Evolutionary conservation across 1,140 invertebrate species (phyloP).

Genomic region (Panagrolaimus sp.): DNA sequence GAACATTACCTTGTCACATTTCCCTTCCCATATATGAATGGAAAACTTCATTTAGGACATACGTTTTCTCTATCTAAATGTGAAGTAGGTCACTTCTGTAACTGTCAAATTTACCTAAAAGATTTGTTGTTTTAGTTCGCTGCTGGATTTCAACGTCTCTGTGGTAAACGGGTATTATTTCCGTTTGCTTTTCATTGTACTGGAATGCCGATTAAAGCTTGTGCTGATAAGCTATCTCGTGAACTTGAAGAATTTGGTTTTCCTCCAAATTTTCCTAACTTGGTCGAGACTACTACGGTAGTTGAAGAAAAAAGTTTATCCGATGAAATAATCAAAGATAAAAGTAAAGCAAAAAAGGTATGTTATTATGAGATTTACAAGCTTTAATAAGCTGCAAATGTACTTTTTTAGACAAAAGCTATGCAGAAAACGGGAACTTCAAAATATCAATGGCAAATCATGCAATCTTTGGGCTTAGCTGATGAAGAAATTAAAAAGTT

Average conservation of each 20-base stretch:
- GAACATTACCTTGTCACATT: constrained; percentile 85
- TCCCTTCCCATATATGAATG: constrained; percentile 99
- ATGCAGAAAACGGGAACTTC: constrained; percentile 78
- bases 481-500: constrained; percentile 89
- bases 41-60: constrained; percentile 89
- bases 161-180: constrained; percentile 85
- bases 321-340: constrained; percentile 74
- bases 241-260: constrained; percentile 87
- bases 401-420: constrained; percentile 68
- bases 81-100: constrained; percentile 65
- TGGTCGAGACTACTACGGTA: constrained; percentile 52
- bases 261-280: constrained; percentile 81
- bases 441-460: constrained; percentile 99
- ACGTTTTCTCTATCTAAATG: constrained; percentile 94
- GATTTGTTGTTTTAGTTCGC: constrained; percentile 72
- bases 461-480: constrained; percentile 80
- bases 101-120: constrained; percentile 46
- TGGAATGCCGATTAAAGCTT: constrained; percentile 75
- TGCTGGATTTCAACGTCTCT: constrained; percentile 78
- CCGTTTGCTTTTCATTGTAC: constrained; percentile 99
- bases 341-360: constrained; percentile 93
- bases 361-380: constrained; percentile 24
- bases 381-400: not conserved
- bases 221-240: constrained; percentile 90
- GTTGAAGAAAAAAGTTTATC: constrained; percentile 62